These are phyloP conservation scores for Vanessa atalanta DNA, from an alignment of 1,140 invertebrate genomes.

Conservation along the genomic window DNA sequence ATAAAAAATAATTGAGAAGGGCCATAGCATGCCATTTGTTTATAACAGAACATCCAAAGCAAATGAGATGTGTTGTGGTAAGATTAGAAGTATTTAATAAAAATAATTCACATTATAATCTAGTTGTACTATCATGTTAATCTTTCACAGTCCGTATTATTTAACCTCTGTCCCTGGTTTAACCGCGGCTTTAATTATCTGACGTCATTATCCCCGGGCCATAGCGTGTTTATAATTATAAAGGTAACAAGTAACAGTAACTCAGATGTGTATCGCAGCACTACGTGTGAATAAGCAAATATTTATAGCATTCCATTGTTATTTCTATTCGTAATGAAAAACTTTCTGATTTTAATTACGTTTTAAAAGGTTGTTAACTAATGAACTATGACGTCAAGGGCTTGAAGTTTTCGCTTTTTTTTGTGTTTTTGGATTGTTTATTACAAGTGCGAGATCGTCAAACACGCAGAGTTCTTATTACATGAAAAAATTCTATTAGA, in stretches of 20 bases:
- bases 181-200: not conserved
- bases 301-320: constrained; percentile 7
- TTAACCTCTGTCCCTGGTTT: not conserved
- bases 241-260: constrained; percentile 16
- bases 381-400: not conserved
- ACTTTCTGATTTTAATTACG: not conserved
- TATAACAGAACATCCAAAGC: no score
- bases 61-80: no score
- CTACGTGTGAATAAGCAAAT: constrained; percentile 26
- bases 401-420: not conserved
- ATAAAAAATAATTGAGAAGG: no score
- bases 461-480: not conserved
- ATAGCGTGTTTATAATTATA: constrained; percentile 26
- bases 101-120: no score
- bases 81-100: no score
- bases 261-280: constrained; percentile 24
- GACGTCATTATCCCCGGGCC: not conserved
- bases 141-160: not conserved
- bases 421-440: not conserved
- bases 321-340: not conserved
- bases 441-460: not conserved
- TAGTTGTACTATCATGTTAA: not conserved
- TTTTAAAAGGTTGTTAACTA: not conserved
- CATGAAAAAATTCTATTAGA: no score
- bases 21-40: no score